These are phyloP conservation scores for Latheticus oryzae DNA, from an alignment of 2,888 invertebrate species.

Conservation along the genomic window DNA sequence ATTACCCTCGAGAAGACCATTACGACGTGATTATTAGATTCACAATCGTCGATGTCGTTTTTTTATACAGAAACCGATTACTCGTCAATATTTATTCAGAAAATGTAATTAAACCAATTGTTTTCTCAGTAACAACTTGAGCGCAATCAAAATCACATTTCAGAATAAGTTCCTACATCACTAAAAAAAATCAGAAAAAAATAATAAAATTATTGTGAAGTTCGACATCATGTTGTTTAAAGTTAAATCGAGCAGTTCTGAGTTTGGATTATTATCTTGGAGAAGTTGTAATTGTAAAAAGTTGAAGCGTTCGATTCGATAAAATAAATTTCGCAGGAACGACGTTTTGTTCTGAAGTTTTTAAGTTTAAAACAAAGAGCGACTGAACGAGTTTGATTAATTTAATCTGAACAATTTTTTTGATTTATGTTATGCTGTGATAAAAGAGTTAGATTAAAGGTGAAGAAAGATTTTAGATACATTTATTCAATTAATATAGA, in stretches of 20 bases:
- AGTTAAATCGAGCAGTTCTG: slow-evolving; percentile 27
- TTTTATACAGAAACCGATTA: slow-evolving; percentile 1
- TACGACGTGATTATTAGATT: neutral
- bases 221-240: slow-evolving; percentile 32
- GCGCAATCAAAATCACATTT: slow-evolving; percentile 14
- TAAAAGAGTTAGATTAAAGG: no score
- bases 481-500: slow-evolving; percentile 19
- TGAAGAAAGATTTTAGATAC: no score
- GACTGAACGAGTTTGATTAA: slow-evolving; percentile 6
- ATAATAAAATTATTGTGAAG: slow-evolving; percentile 33
- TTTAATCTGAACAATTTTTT: neutral
- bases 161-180: neutral
- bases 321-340: slow-evolving; percentile 25
- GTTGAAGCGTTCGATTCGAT: slow-evolving; percentile 32
- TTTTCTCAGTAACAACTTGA: slow-evolving; percentile 16
- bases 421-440: no score
- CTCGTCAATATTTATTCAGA: slow-evolving; percentile 12
- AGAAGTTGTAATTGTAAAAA: slow-evolving; percentile 34
- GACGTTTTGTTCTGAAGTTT: slow-evolving; percentile 10
- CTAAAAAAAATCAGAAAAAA: slow-evolving; percentile 8
- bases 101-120: slow-evolving; percentile 25
- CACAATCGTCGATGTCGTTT: slow-evolving; percentile 2
- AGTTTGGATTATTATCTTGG: slow-evolving; percentile 33
- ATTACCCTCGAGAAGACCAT: no score
- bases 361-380: slow-evolving; percentile 23